Evolutionary conservation across 2,113 vertebrate genomes (phyloP), one percentile per base, ranked within the genome.

Genomic region (Notarius lentiginosus): DNA sequence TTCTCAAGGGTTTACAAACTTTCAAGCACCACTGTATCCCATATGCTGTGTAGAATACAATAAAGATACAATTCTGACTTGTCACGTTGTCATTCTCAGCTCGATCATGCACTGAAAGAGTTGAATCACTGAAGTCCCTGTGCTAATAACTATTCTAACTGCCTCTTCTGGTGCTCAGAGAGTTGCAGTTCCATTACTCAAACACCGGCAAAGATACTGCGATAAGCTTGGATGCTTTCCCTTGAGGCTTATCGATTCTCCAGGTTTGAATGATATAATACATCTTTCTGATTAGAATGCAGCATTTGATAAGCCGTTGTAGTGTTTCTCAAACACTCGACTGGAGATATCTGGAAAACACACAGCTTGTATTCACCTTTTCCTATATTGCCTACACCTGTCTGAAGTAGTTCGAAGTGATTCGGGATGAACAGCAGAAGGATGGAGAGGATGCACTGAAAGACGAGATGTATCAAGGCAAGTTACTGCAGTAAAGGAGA

Each of bases 81-180:
- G 27, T 34, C 17, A 5, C 24, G 56, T 81, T 61, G 30, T 34
- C 47, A 22, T 20, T 17, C 73, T 55, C 84, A 41, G 61, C 18
- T 34, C 79, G 73, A 77, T 56, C 51, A 56, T 22, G 0, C 30
- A 1, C n/a, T 24, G 73, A 27, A 34, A 79, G 60, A 56, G 61
- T 53, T 68, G 75, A 86, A 56, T 86, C 49, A n/a, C 75, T 47
- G 76, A 79, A 56, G 14, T 8, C 22, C 22, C 63, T n/a, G 61
- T 83, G 86, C 91, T 93, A 89, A 88, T 94, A 91, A 93, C 93
- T 93, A 94, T 94, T 94, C 91, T 86, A 84, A 87, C 87, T 87
- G 91, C 88, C 90, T 86, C 22, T 87, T 91, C 89, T 90, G 90
- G 90, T 88, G 92, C 86, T 91, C 70, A 86, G 91, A 91, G 88